These are phyloP conservation scores for Patagioenas fasciata DNA, from an alignment of 2,113 vertebrate genomes.

Conservation along the genomic window DNA sequence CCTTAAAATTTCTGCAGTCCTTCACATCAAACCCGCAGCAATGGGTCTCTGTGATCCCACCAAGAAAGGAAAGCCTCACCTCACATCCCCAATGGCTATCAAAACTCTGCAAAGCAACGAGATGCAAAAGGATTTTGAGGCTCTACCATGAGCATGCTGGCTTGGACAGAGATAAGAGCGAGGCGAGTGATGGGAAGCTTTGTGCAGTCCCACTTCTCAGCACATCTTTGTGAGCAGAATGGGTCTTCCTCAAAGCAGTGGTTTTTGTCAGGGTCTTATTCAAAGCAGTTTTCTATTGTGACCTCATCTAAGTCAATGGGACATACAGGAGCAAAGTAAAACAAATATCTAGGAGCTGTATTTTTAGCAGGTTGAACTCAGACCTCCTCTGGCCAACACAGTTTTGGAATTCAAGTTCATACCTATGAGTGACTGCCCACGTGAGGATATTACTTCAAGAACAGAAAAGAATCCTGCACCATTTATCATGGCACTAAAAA, in stretches of 20 bases:
- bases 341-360: background rate
- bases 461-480: background rate
- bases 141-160: background rate
- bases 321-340: background rate
- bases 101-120: background rate
- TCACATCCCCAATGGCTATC: background rate
- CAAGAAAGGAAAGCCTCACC: background rate
- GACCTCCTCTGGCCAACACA: background rate
- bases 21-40: background rate
- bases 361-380: constrained; percentile 13
- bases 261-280: background rate
- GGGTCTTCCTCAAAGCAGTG: background rate
- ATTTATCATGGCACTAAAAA: background rate
- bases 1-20: background rate
- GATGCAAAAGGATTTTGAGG: background rate
- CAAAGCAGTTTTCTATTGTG: background rate
- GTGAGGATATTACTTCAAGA: background rate
- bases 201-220: background rate
- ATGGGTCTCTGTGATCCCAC: background rate
- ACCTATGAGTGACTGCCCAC: background rate
- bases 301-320: background rate
- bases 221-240: background rate
- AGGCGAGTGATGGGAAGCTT: background rate
- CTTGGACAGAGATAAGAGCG: background rate
- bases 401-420: background rate